Conservation (phyloP, 2,797 vertebrate species). For the Champsocephalus gunnari region DNA sequence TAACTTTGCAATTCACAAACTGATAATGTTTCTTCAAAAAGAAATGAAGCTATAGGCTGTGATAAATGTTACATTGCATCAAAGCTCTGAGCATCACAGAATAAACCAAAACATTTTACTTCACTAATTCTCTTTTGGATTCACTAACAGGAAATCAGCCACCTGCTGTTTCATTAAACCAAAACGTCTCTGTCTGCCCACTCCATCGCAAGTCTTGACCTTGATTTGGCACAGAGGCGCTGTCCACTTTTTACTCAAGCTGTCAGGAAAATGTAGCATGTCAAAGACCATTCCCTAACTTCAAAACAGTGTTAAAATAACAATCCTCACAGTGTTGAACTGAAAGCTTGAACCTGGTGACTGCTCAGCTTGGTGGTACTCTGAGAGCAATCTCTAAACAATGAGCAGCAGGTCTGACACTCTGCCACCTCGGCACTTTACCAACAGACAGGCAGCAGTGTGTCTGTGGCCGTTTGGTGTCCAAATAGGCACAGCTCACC, state of each 20-base stretch:
- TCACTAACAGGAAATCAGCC: slow-evolving; percentile 27
- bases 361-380: slow-evolving; percentile 33
- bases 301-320: slow-evolving; percentile 27
- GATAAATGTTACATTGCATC: background rate
- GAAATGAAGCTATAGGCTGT: background rate
- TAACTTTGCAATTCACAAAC: background rate
- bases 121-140: background rate
- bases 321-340: slow-evolving; percentile 20
- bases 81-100: slow-evolving; percentile 5
- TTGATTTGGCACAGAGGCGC: slow-evolving; percentile 21
- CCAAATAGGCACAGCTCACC: slow-evolving; percentile 46
- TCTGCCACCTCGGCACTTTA: slow-evolving; percentile 24
- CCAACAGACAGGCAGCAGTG: slow-evolving; percentile 37
- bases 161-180: slow-evolving; percentile 50
- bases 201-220: slow-evolving; percentile 15
- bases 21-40: background rate
- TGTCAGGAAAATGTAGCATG: slow-evolving; percentile 30
- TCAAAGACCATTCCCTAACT: slow-evolving; percentile 31
- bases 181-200: slow-evolving; percentile 5
- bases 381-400: background rate
- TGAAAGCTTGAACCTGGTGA: slow-evolving; percentile 54
- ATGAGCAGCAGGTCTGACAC: slow-evolving; percentile 43
- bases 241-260: slow-evolving; percentile 13
- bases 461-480: slow-evolving; percentile 29
- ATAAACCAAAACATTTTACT: background rate